These are phyloP conservation scores for Amphiduros pacificus DNA, from an alignment of 2,888 invertebrate genomes.

Conservation along the genomic window DNA sequence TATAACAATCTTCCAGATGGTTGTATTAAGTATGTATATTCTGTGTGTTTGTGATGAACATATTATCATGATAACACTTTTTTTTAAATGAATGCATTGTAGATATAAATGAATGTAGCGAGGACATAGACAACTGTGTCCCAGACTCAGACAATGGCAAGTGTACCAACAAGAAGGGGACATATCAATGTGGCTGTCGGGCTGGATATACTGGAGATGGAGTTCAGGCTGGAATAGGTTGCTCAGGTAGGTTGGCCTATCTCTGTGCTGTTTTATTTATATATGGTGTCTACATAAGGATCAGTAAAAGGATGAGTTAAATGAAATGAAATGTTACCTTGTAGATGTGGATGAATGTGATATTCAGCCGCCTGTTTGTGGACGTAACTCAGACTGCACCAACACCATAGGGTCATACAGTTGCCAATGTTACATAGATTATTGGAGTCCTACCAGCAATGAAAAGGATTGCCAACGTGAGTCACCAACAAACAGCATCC, in stretches of 20 bases:
- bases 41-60: no score
- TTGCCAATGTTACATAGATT: neutral
- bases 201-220: neutral
- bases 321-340: no score
- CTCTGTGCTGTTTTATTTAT: neutral
- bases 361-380: neutral
- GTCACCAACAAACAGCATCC: no score
- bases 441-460: neutral
- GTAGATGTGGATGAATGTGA: neutral
- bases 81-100: neutral
- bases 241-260: neutral
- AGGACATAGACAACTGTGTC: neutral
- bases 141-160: neutral
- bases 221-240: neutral
- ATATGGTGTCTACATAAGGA: neutral
- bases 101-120: constrained; percentile 1
- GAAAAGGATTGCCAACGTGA: neutral
- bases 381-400: neutral
- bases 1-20: no score
- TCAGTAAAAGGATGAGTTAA: neutral
- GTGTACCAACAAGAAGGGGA: neutral
- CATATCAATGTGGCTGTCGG: neutral
- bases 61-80: no score
- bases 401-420: neutral
- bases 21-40: no score